Evolutionary conservation across 2,888 invertebrate species (phyloP).

Genomic region (Rhagonycha lutea): DNA sequence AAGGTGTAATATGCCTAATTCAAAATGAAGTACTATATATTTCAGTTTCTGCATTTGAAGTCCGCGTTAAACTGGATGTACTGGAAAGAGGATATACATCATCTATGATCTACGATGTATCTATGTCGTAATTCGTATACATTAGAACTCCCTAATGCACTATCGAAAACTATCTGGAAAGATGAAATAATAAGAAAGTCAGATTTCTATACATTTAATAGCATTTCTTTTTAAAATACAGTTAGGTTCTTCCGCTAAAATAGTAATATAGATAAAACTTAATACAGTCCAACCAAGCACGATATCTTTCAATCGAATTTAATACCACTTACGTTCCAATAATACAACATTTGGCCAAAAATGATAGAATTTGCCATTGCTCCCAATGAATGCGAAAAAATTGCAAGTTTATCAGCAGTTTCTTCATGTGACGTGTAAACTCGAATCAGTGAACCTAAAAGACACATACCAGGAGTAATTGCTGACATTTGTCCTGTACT

Average conservation of each 20-base stretch:
- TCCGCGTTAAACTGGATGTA: too few relatives aligned
- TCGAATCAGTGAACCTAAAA: background rate
- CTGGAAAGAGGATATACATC: too few relatives aligned
- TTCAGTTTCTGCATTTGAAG: too few relatives aligned
- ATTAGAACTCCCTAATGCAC: too few relatives aligned
- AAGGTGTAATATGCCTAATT: too few relatives aligned
- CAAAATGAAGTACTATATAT: too few relatives aligned
- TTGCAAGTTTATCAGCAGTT: background rate
- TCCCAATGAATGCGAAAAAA: background rate
- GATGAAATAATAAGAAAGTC: background rate
- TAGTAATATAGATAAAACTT: background rate
- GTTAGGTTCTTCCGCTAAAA: background rate
- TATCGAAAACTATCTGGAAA: too few relatives aligned
- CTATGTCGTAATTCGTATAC: too few relatives aligned
- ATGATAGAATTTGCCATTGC: background rate
- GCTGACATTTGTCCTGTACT: constrained; percentile 7
- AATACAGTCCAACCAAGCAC: background rate
- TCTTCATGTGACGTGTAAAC: background rate
- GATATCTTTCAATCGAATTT: background rate
- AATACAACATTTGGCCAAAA: background rate
- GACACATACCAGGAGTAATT: background rate
- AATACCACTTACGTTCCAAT: background rate
- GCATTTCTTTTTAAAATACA: background rate
- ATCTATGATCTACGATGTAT: too few relatives aligned
- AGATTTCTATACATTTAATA: background rate